Percentiles rank a stretch among this genome's conserved stretches.
These are phyloP conservation scores for Asteroscopus sphinx DNA, from an alignment of 2,888 invertebrate genomes.

Conservation along the genomic window DNA sequence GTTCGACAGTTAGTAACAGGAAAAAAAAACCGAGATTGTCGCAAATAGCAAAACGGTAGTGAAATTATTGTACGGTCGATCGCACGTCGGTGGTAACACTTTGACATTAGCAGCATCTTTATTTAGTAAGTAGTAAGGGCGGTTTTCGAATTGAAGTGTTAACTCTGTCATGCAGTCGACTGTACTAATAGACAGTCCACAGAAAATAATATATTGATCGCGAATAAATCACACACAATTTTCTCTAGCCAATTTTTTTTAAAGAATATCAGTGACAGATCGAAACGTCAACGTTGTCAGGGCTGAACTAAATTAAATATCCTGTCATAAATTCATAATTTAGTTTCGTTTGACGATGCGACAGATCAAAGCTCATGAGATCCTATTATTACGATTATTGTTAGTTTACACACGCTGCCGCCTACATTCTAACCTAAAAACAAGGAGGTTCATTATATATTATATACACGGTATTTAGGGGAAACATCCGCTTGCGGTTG, in stretches of 20 bases:
- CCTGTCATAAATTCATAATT: conserved; percentile 61
- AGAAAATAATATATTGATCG: conserved; percentile 39
- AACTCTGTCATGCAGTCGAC: no score
- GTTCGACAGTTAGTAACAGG: conserved; percentile 35
- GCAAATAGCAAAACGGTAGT: conserved; percentile 43
- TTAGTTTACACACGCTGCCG: conserved; percentile 29
- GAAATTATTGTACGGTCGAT: conserved; percentile 13
- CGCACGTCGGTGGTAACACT: no score
- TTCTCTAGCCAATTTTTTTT: conserved; percentile 29
- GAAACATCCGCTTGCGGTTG: conserved; percentile 34
- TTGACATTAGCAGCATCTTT: no score
- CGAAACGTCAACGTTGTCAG: conserved; percentile 45
- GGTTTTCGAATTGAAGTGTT: no score
- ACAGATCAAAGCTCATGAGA: conserved; percentile 48
- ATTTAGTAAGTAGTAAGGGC: no score
- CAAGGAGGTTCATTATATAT: conserved; percentile 52
- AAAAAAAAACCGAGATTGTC: conserved; percentile 22
- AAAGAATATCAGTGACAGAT: conserved; percentile 39
- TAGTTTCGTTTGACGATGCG: conserved; percentile 48
- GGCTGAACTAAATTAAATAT: conserved; percentile 55
- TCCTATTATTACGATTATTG: conserved; percentile 55
- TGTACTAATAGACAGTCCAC: conserved; percentile 29
- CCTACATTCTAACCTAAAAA: conserved; percentile 45
- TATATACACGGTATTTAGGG: conserved; percentile 46
- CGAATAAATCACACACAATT: conserved; percentile 28